Evolutionary conservation across 2,888 invertebrate species (phyloP), one percentile per base, ranked within the genome.

Genomic region (Sminthurinus aureus): DNA sequence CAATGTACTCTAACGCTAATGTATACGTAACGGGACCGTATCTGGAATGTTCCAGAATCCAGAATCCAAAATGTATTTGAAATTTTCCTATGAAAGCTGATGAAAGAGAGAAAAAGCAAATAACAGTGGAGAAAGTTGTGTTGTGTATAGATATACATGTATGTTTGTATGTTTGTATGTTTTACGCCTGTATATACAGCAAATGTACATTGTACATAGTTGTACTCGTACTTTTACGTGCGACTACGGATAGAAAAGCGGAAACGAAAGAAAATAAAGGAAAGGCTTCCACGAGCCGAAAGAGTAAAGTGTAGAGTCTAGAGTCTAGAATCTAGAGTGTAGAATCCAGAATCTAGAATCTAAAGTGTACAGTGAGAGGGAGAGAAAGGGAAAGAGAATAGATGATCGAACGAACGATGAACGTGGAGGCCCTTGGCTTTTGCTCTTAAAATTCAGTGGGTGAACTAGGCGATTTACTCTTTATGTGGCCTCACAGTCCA

Each of bases 401-500:
- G n/a, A 15, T 71, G 20, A 20, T 15, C 13, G 22, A n/a, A 71
- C 22, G 71, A 20, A 22, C 13, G 20, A 24, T 18, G 22, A 18
- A 74, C 26, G 74, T 13, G 74, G 50, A 74, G 38, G 11, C 73
- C n/a, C 78, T 66, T 12, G 13, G 58, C 66, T 79, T 67, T 22
- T 71, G 52, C 80, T 80, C 80, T 80, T 80, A 80, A 80, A 80
- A 80, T 80, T 80, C 80, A 80, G 81, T 83, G 69, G 84, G 83
- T 84, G 84, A 79, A 83, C 76, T 81, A 75, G 80, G 81, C 85
- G 84, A 85, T 85, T 85, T 85, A 79, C 79, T 83, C 83, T 82
- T 84, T 84, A 58, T 83, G 75, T 80, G 76, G 81, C 80, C 79
- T 51, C 79, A 83, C 84, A 82, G 83, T 84, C 77, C 80, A 84